Evolutionary conservation across 2,888 invertebrate species (phyloP).

Genomic region (Hirudinaria manillensis): DNA sequence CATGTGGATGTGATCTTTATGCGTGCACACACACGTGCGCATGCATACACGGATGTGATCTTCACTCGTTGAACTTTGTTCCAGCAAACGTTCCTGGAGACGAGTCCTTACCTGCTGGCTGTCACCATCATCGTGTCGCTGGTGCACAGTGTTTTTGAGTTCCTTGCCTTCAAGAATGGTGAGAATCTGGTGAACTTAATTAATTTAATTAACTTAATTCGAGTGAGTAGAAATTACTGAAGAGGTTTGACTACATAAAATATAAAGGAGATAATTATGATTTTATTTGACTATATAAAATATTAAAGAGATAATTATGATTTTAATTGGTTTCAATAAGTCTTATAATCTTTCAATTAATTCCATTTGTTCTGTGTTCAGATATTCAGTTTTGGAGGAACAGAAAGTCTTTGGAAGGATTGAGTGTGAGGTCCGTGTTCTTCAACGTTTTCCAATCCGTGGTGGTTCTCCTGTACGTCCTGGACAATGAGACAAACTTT

Average conservation of each 20-base stretch:
- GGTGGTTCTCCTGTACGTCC: constrained; percentile 87
- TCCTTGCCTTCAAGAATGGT: constrained; percentile 97
- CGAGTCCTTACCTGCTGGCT: constrained; percentile 87
- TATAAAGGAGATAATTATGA: too few relatives aligned
- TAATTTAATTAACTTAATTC: not conserved
- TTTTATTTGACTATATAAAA: too few relatives aligned
- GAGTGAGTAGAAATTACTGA: too few relatives aligned
- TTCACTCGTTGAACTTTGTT: not conserved
- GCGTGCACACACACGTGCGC: not conserved
- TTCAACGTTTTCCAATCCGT: constrained; percentile 96
- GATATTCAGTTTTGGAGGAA: constrained; percentile 99
- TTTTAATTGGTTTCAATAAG: too few relatives aligned
- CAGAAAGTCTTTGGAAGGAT: constrained; percentile 87
- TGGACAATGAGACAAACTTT: constrained; percentile 97
- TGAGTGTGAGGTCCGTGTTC: constrained; percentile 92
- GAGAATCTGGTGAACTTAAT: constrained; percentile 38
- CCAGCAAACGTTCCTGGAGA: constrained; percentile 86
- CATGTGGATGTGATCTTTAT: not conserved
- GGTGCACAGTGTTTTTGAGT: constrained; percentile 92
- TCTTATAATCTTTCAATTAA: too few relatives aligned
- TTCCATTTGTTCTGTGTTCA: constrained; percentile 46
- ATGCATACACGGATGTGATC: not conserved
- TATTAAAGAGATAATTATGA: too few relatives aligned
- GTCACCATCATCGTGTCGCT: constrained; percentile 86
- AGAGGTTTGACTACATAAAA: too few relatives aligned